Conservation (phyloP, 2,113 vertebrate genomes). For the Catharus minimus region DNA sequence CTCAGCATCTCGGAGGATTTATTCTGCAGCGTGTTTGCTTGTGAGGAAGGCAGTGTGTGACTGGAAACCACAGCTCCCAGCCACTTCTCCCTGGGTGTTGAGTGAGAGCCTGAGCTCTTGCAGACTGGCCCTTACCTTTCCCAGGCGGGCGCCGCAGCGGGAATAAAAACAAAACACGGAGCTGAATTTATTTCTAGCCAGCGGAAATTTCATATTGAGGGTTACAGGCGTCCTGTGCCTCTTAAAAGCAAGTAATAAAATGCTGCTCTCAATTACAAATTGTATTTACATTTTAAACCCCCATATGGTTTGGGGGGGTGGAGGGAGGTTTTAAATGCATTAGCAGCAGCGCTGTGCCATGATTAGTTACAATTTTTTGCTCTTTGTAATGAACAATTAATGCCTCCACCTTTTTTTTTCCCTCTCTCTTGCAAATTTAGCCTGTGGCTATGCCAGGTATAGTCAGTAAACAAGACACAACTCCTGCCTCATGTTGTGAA, state of each 20-base stretch:
- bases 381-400: conserved; percentile 33
- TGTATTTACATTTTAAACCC: conserved; percentile 66
- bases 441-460: background rate
- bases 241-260: conserved; percentile 70
- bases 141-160: background rate
- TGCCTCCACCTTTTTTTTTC: background rate
- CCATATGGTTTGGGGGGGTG: conserved; percentile 19
- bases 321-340: conserved; percentile 25
- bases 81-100: conserved; percentile 17
- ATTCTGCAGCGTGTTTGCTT: background rate
- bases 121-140: conserved; percentile 23
- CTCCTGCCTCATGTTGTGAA: background rate
- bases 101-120: conserved; percentile 28
- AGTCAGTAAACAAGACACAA: background rate
- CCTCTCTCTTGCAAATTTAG: background rate
- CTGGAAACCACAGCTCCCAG: conserved; percentile 40
- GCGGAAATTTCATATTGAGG: conserved; percentile 68
- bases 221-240: conserved; percentile 67
- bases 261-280: conserved; percentile 68
- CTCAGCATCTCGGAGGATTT: conserved; percentile 30
- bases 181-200: conserved; percentile 64
- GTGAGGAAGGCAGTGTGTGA: conserved; percentile 11
- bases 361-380: conserved; percentile 19
- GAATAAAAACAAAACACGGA: conserved; percentile 60
- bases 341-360: background rate